Percentiles rank a stretch among this genome's conserved stretches.
Conservation (phyloP, 2,888 invertebrate species). For the Tipula lateralis region DNA sequence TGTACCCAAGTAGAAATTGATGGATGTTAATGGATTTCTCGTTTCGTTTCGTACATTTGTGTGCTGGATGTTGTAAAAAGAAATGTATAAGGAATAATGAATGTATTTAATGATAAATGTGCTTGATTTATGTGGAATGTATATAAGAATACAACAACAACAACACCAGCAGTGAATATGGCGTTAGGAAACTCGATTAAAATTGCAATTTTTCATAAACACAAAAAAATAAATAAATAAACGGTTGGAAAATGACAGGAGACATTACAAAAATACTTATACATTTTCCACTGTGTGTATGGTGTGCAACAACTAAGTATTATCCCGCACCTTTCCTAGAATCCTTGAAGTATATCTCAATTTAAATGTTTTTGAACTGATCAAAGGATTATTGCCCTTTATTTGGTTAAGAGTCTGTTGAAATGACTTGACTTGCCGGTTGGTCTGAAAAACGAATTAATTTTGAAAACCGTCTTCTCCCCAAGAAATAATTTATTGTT, state of each 20-base stretch:
- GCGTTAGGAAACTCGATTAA: slow-evolving; percentile 13
- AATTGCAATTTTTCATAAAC: background rate
- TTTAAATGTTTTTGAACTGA: too few species aligned
- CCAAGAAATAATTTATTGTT: too few species aligned
- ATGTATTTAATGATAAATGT: slow-evolving; percentile 24
- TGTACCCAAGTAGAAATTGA: background rate
- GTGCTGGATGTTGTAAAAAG: background rate
- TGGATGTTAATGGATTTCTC: slow-evolving; percentile 1
- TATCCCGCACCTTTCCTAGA: too few species aligned
- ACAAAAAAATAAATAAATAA: background rate
- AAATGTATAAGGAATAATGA: slow-evolving; percentile 19
- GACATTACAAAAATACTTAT: background rate
- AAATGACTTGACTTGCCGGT: too few species aligned
- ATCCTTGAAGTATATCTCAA: too few species aligned
- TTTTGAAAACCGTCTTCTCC: too few species aligned
- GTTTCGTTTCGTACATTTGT: background rate
- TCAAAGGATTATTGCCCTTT: too few species aligned
- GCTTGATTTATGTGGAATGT: slow-evolving; percentile 19
- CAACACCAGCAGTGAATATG: background rate
- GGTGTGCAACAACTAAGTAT: too few species aligned
- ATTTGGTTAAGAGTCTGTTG: too few species aligned
- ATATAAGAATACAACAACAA: background rate
- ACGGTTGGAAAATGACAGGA: background rate
- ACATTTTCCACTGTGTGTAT: background rate
- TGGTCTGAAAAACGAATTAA: too few species aligned